Evolutionary conservation across 1,140 invertebrate species (phyloP), one percentile per base, ranked within the genome.

Genomic region (Heliothis virescens): DNA sequence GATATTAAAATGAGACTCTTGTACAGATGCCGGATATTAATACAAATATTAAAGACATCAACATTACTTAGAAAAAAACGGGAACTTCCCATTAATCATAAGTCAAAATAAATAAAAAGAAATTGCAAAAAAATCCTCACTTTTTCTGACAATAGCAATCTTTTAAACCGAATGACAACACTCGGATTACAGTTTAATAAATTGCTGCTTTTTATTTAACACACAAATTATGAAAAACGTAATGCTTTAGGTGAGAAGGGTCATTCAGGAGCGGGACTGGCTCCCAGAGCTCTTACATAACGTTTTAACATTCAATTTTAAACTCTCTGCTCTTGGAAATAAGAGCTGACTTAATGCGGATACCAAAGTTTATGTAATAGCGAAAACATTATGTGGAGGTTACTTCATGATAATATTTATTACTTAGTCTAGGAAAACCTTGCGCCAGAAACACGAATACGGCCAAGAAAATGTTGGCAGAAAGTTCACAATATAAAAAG

Each of bases 11-110:
- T 57, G n/a, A 18, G 15, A 7, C 11, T 57, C 26, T 26, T 29
- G 52, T 2, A 57, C 34, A 73, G 13, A 34, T 15, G n/a, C 29
- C 69, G 69, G 69, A 73, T 73, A 73, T 73, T 73, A 55, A 57
- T 18, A 29, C 57, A 73, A 57, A 73, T 12, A 57, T 29, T 34
- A 69, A 69, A 69, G 21, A 18, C 52, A 52, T 72, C 47, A 26
- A 72, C 52, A 59, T 10, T 9, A 18, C 34, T 41, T 41, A 13
- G n/a, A n/a, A 16, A n/a, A n/a, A 16, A 26, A 34, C 13, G 29
- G 34, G 4, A 63, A 41, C 3, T 71, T 82, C 65, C 76, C 78
- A 82, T 82, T 82, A 77, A 82, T 80, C 57, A 82, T 80, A 73
- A 41, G 71, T 47, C 41, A 74, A 59, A 48, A 7, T 53, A 74